Base-by-base conservation (phyloP, 1,140 invertebrate genomes). In the Probaryconus sp. region DNA sequence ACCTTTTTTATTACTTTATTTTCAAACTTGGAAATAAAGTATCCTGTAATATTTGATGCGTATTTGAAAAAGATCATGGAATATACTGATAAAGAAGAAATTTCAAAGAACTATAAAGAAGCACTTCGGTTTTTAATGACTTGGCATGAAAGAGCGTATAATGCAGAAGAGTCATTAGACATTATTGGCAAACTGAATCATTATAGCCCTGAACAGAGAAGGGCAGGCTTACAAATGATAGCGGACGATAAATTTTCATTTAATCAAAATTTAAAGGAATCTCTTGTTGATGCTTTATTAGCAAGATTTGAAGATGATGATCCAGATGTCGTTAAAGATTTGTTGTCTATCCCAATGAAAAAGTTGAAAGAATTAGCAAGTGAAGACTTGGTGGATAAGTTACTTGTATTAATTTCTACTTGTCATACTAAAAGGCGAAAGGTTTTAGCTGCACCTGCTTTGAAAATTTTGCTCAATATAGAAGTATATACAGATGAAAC, bases 141-240 rank as follows among this genome's bases (percentile, higher is more conserved):
- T 0, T 85, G 83, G 82, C 78, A 86, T 18, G 69, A 56, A 0
- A 77, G 77, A 5, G 77, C 77, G 0, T 58, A 48, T 3, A 71
- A 75, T 1, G 76, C 81, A 0, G 76, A 92, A 87, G 79, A 80
- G 82, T 78, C 85, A 86, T 76, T 88, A 6, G 89, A 90, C 10
- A 85, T 93, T 0, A 91, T 94, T 58, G 89, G 92, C 77, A 92
- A 91, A 40, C 80, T 94, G 1, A 92, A 92, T 73, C 92, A 94
- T 78, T 83, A 89, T 3, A 91, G 89, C 79, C 71, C 91, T 0
- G 83, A 90, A 45, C 87, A 92, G 37, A 85, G 94, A 67, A 83
- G 90, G 1, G 81, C 90, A 64, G 93, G 92, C 0, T 86, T 94
- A 2, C 18, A 81, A 14, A 64, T 69, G 5, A 47, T 88, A 0